Percentiles rank a stretch among this genome's conserved stretches.
Evolutionary conservation across 2,797 vertebrate genomes (phyloP).

Genomic region (Hippopotamyrus pictus): DNA sequence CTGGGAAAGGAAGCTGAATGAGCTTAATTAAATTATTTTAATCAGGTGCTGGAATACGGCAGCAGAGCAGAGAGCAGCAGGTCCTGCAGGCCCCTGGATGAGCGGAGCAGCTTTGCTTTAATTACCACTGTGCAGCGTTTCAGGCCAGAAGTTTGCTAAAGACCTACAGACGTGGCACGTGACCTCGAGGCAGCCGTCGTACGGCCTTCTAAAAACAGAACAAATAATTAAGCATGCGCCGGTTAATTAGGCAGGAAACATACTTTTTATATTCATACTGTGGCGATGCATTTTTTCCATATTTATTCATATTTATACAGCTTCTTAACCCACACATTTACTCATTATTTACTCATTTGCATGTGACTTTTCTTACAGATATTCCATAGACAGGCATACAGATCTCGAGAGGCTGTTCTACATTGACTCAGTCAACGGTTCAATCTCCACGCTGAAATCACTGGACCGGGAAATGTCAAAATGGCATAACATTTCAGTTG

Average conservation of each 20-base stretch:
- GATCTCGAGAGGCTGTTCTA: constrained; percentile 70
- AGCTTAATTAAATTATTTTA: constrained; percentile 16
- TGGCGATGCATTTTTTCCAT: neutral
- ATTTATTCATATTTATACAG: neutral
- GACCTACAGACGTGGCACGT: neutral
- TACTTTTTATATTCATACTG: neutral
- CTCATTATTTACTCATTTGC: neutral
- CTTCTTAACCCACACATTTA: neutral
- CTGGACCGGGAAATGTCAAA: constrained; percentile 73
- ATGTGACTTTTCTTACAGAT: constrained; percentile 49
- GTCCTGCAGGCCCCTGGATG: neutral
- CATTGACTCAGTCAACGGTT: constrained; percentile 72
- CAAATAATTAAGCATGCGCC: neutral
- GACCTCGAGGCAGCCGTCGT: neutral
- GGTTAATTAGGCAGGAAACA: neutral
- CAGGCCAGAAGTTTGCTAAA: neutral
- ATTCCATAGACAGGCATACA: constrained; percentile 69
- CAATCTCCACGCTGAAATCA: constrained; percentile 66
- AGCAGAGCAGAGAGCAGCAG: neutral
- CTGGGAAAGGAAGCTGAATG: constrained; percentile 8
- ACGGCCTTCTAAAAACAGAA: neutral
- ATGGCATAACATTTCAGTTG: constrained; percentile 77
- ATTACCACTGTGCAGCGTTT: neutral
- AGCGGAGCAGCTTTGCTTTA: neutral
- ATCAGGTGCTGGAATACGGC: neutral